phyloP scores from a whole-genome alignment of 1,140 invertebrate species.

The Caenorhabditis latens region DNA sequence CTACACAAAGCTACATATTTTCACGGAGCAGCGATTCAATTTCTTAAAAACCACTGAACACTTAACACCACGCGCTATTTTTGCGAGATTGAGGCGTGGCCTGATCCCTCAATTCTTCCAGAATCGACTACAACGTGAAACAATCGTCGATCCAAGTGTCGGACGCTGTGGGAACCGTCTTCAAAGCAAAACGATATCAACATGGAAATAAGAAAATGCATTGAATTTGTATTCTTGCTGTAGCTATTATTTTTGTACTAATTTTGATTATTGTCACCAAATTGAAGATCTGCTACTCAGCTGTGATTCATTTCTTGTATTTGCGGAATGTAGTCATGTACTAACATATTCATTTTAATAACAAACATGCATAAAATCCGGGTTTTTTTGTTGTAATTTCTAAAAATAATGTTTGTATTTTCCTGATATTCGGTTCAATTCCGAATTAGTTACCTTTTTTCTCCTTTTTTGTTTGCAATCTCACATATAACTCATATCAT shows the following conservation, averaged over 20 bases:
- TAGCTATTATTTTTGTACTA: slow-evolving; percentile 78
- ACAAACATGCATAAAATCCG: neutral
- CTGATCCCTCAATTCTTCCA: neutral
- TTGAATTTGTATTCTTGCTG: slow-evolving; percentile 78
- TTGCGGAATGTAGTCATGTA: too few species aligned
- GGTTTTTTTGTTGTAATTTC: neutral
- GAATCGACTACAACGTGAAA: slow-evolving; percentile 80
- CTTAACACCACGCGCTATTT: too few species aligned
- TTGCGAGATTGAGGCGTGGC: neutral
- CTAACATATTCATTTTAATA: neutral
- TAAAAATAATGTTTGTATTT: neutral
- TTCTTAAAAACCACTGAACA: too few species aligned
- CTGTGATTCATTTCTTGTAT: too few species aligned
- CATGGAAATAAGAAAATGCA: slow-evolving; percentile 80
- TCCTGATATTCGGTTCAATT: neutral
- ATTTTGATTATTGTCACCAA: slow-evolving; percentile 79
- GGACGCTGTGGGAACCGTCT: slow-evolving; percentile 79
- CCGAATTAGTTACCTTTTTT: too few species aligned
- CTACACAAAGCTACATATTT: too few species aligned
- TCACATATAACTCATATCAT: too few species aligned
- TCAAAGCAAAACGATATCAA: slow-evolving; percentile 80
- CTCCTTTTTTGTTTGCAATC: too few species aligned
- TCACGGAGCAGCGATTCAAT: too few species aligned
- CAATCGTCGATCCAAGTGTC: slow-evolving; percentile 78
- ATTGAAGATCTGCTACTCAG: slow-evolving; percentile 69